Conservation (phyloP, 2,797 vertebrate genomes). For the Erpetoichthys calabaricus region DNA sequence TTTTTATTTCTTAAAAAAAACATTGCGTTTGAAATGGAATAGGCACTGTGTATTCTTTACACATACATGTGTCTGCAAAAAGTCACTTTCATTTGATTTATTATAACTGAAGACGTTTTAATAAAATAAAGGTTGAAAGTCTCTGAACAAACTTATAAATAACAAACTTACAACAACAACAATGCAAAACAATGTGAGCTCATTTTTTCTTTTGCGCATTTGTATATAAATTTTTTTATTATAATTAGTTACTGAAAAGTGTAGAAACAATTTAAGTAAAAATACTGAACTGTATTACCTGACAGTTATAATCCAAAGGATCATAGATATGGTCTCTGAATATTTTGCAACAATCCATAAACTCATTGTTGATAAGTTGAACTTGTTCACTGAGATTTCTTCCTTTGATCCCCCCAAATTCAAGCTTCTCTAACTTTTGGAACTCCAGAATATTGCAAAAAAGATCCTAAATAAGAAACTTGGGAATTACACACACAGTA, state of each 20-base stretch:
- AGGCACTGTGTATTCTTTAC: too few relatives aligned
- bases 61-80: too few relatives aligned
- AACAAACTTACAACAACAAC: too few relatives aligned
- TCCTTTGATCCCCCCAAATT: slow-evolving; percentile 52
- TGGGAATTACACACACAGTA: not conserved
- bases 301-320: slow-evolving; percentile 36
- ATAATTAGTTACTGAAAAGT: not conserved
- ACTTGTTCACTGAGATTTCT: slow-evolving; percentile 45
- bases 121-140: too few relatives aligned
- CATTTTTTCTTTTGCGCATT: not conserved
- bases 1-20: too few relatives aligned
- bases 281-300: slow-evolving; percentile 29
- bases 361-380: slow-evolving; percentile 40
- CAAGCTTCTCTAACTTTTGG: slow-evolving; percentile 62
- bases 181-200: too few relatives aligned
- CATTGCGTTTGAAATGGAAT: too few relatives aligned
- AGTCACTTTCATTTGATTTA: too few relatives aligned
- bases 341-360: slow-evolving; percentile 40
- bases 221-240: not conserved
- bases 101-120: too few relatives aligned
- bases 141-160: too few relatives aligned
- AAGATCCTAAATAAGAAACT: slow-evolving; percentile 38
- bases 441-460: slow-evolving; percentile 53
- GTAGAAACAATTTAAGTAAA: too few relatives aligned
- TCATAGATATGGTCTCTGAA: slow-evolving; percentile 41